A percentile compares a stretch with the other conserved stretches of the same genome.
phyloP scores from a whole-genome alignment of 2,113 vertebrate genomes.

The Atractosteus spatula region DNA sequence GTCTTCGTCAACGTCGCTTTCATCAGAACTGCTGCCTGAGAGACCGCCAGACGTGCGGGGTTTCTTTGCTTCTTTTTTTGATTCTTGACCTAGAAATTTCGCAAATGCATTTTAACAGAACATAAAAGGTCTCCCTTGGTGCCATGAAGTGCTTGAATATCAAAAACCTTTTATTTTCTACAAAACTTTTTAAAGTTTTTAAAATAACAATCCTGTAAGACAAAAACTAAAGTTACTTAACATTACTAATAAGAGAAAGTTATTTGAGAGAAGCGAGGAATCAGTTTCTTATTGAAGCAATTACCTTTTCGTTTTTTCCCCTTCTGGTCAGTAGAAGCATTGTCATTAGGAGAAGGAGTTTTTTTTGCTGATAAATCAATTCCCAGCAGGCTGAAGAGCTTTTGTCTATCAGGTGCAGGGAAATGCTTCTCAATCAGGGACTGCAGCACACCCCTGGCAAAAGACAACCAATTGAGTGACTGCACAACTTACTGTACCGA shows the following conservation, averaged over 20 bases:
- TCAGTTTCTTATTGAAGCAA: background rate
- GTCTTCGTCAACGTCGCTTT: constrained; percentile 76
- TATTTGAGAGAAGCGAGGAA: too few relatives aligned
- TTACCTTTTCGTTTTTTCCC: constrained; percentile 92
- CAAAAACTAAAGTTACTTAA: too few relatives aligned
- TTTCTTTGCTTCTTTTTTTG: constrained; percentile 82
- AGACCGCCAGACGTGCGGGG: constrained; percentile 81
- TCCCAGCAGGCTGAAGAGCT: constrained; percentile 91
- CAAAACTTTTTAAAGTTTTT: too few relatives aligned
- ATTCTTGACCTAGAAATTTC: constrained; percentile 71
- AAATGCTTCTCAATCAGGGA: constrained; percentile 97
- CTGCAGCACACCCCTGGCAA: constrained; percentile 87
- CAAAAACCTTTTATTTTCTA: too few relatives aligned
- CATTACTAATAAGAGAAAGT: too few relatives aligned
- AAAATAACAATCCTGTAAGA: too few relatives aligned
- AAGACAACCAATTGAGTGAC: background rate
- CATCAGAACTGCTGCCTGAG: constrained; percentile 89
- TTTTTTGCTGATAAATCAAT: constrained; percentile 88
- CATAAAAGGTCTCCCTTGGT: too few relatives aligned
- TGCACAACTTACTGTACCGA: too few relatives aligned
- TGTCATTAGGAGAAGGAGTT: constrained; percentile 78
- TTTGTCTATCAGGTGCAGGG: constrained; percentile 94
- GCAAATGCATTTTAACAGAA: background rate
- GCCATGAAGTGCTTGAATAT: background rate
- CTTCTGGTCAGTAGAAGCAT: constrained; percentile 77